Conservation (phyloP, 2,113 vertebrate genomes). For the Phyllopteryx taeniolatus region DNA sequence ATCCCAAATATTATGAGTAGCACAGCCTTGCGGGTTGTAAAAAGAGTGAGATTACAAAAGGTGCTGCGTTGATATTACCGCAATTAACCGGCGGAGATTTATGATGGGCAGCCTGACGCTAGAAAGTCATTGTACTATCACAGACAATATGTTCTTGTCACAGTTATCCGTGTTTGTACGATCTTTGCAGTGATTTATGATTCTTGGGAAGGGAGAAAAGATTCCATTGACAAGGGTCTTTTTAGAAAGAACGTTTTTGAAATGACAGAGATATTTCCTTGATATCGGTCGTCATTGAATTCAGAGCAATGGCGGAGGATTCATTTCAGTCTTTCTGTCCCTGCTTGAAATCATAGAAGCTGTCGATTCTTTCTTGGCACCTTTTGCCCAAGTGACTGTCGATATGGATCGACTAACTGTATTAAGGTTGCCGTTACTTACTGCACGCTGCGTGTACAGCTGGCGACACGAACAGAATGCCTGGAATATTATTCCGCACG, state of each 20-base stretch:
- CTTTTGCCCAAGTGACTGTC: background rate
- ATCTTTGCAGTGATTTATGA: background rate
- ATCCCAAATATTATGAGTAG: slow-evolving; percentile 64
- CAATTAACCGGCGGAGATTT: slow-evolving; percentile 12
- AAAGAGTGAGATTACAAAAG: slow-evolving; percentile 16
- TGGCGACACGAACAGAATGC: background rate
- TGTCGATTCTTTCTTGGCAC: background rate
- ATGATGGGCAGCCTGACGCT: background rate
- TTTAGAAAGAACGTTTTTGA: background rate
- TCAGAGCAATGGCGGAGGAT: background rate
- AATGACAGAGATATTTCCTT: background rate
- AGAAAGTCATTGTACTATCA: background rate
- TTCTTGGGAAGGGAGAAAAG: slow-evolving; percentile 5
- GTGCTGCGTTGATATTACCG: background rate
- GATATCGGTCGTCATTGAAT: background rate
- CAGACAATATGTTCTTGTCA: slow-evolving; percentile 23
- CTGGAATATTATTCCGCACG: background rate
- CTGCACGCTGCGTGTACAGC: background rate
- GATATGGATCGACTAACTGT: background rate
- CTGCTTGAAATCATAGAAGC: background rate
- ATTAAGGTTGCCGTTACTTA: background rate
- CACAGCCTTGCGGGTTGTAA: slow-evolving; percentile 28
- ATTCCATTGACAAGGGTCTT: slow-evolving; percentile 10
- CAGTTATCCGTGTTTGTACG: slow-evolving; percentile 43
- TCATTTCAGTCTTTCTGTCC: background rate